Conservation (phyloP, 2,113 vertebrate genomes). For the Chaenocephalus aceratus region DNA sequence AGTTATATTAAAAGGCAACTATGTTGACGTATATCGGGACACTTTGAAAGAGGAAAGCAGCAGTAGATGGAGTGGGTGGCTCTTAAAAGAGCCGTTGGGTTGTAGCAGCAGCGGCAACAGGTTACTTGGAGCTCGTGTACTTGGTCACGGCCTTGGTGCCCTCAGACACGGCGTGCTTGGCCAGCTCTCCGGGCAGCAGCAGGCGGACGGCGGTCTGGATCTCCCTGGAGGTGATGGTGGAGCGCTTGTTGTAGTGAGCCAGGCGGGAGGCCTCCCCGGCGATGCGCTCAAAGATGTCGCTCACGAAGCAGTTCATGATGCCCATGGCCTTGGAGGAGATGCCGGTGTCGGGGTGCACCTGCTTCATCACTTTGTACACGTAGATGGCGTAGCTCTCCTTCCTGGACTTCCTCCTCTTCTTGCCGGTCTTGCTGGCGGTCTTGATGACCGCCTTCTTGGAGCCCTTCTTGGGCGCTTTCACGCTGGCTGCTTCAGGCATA, state of each 20-base stretch:
- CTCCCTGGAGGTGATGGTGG: conserved; percentile 85
- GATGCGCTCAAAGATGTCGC: conserved; percentile 79
- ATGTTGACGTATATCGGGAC: too few species aligned
- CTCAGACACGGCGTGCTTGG: background rate
- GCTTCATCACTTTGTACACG: too few species aligned
- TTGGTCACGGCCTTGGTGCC: background rate
- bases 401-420: background rate
- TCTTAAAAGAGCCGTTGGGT: conserved; percentile 32
- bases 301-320: conserved; percentile 79
- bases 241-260: conserved; percentile 81
- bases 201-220: conserved; percentile 88
- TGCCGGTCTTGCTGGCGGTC: background rate
- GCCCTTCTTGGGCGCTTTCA: background rate
- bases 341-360: conserved; percentile 82
- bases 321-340: conserved; percentile 85
- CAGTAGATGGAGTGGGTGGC: conserved; percentile 3
- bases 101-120: background rate
- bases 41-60: too few species aligned
- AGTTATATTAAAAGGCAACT: too few species aligned
- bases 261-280: conserved; percentile 61
- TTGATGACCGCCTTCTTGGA: background rate
- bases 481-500: too few species aligned
- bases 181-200: conserved; percentile 10
- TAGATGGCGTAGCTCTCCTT: background rate
- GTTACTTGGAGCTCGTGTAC: background rate